phyloP scores from a whole-genome alignment of 2,888 invertebrate genomes.

The Drosophila maculinotata region DNA sequence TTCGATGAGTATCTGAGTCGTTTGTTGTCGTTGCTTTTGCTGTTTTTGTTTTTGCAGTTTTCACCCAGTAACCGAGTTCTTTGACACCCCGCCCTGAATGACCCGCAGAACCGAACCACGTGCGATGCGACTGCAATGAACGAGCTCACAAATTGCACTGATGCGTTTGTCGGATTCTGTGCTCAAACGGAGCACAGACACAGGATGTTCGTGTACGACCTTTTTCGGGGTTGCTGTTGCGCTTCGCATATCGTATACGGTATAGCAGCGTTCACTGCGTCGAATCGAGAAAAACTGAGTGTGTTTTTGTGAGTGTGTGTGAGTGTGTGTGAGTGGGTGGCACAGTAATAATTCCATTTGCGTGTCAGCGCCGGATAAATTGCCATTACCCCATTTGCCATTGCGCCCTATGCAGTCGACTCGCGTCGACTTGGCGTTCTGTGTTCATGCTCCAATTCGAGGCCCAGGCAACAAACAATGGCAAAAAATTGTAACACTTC shows the following conservation, averaged over 20 bases:
- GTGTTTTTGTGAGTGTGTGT: conserved; percentile 11
- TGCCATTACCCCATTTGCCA: conserved; percentile 7
- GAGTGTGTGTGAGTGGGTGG: conserved; percentile 40
- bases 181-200: conserved; percentile 32
- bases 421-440: too few relatives aligned
- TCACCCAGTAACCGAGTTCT: conserved; percentile 83
- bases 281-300: conserved; percentile 56
- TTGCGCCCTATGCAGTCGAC: background rate
- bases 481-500: conserved; percentile 57
- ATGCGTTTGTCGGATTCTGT: conserved; percentile 65
- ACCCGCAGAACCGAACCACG: conserved; percentile 29
- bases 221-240: conserved; percentile 37
- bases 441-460: conserved; percentile 71
- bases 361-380: conserved; percentile 33
- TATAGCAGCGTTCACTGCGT: conserved; percentile 58
- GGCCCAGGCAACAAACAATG: conserved; percentile 49
- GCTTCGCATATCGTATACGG: conserved; percentile 68
- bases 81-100: conserved; percentile 59
- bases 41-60: conserved; percentile 61
- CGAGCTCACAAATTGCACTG: conserved; percentile 81
- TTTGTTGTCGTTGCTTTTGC: conserved; percentile 28
- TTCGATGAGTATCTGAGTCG: conserved; percentile 17
- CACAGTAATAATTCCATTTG: conserved; percentile 68
- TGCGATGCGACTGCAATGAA: conserved; percentile 58
- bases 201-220: conserved; percentile 55